Evolutionary conservation across 2,113 vertebrate genomes (phyloP).

Genomic region (Perognathus longimembris): DNA sequence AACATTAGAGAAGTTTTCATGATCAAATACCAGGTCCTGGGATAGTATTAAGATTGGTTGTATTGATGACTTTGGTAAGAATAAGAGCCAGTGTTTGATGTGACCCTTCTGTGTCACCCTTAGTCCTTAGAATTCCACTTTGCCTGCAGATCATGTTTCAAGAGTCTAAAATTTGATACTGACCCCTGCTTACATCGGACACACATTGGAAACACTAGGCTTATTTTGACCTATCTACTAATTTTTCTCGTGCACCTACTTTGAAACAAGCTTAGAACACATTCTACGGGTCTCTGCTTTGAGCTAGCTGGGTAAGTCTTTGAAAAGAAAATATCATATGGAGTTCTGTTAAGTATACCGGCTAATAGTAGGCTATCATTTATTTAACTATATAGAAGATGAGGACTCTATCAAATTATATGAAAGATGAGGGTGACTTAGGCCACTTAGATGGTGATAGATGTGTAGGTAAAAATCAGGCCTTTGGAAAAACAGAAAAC

Average conservation of each 20-base stretch:
- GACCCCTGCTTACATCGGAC: background rate
- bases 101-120: background rate
- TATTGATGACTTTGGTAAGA: too few species aligned
- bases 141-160: background rate
- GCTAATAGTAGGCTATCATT: background rate
- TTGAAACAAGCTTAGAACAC: background rate
- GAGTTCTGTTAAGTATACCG: background rate
- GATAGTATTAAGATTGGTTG: background rate
- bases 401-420: too few species aligned
- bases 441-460: background rate
- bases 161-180: background rate
- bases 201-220: background rate
- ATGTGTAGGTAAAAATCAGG: background rate
- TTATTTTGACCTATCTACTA: background rate
- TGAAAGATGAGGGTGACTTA: too few species aligned
- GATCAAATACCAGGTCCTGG: background rate
- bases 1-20: conserved; percentile 21
- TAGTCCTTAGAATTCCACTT: background rate
- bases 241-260: background rate
- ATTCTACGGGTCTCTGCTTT: background rate
- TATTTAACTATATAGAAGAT: background rate
- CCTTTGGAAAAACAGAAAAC: background rate
- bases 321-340: background rate
- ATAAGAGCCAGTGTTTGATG: background rate
- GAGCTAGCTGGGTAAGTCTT: background rate